Percentiles rank a stretch among this genome's conserved stretches.
These are phyloP conservation scores for Lophotriccus pileatus DNA, from an alignment of 2,797 vertebrate species.

Conservation along the genomic window DNA sequence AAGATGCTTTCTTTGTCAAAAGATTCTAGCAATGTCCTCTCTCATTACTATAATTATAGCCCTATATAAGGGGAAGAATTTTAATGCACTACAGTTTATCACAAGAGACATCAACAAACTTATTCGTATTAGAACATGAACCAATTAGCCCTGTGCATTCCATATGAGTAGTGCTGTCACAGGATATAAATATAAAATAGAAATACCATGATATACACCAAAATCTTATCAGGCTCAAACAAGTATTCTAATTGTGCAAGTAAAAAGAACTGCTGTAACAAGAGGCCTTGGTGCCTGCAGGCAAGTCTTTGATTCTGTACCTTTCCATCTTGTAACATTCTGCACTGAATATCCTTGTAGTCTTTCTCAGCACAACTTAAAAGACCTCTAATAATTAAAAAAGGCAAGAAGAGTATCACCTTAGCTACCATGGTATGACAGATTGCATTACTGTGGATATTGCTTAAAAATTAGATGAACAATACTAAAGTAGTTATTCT, in stretches of 20 bases:
- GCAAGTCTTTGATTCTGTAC: constrained; percentile 62
- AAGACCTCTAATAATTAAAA: constrained; percentile 60
- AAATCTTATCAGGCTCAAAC: constrained; percentile 50
- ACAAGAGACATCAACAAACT: constrained; percentile 28
- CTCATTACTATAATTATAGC: neutral
- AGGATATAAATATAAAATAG: constrained; percentile 60
- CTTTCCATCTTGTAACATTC: constrained; percentile 41
- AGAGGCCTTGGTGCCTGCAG: constrained; percentile 49
- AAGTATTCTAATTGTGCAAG: constrained; percentile 61
- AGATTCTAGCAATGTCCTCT: neutral
- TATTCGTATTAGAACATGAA: constrained; percentile 19
- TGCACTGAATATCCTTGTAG: constrained; percentile 40
- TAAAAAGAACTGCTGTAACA: constrained; percentile 46
- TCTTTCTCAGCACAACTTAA: constrained; percentile 47
- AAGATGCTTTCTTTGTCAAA: neutral
- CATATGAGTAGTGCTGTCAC: constrained; percentile 24
- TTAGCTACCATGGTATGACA: neutral
- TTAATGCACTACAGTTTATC: constrained; percentile 23
- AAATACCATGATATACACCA: constrained; percentile 34
- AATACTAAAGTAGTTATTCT: neutral
- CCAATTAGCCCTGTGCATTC: constrained; percentile 45
- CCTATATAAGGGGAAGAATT: constrained; percentile 20
- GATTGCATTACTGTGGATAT: neutral
- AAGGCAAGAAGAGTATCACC: constrained; percentile 24
- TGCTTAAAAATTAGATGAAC: neutral